These are phyloP conservation scores for Ceratitis capitata DNA, from an alignment of 1,140 invertebrate species.

Conservation along the genomic window DNA sequence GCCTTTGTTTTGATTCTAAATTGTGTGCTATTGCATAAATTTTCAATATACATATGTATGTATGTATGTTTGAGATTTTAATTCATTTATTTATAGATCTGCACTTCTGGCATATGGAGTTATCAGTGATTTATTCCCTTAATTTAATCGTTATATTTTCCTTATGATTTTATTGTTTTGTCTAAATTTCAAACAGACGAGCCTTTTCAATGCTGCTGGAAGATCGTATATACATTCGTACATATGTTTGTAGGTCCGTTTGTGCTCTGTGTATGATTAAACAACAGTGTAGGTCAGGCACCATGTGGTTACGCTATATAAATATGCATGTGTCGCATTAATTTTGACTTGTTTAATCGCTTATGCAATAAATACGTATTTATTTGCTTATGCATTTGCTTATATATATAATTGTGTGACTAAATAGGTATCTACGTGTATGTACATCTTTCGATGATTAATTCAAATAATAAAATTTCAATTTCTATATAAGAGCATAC, in stretches of 20 bases:
- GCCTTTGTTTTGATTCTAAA: not conserved
- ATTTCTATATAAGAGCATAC: no score
- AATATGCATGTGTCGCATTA: not conserved
- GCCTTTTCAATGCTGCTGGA: not conserved
- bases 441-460: no score
- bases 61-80: not conserved
- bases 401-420: not conserved
- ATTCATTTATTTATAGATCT: not conserved
- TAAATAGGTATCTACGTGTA: no score
- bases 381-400: not conserved
- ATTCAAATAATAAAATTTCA: no score
- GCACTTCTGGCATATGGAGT: not conserved
- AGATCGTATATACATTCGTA: not conserved
- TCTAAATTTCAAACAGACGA: not conserved
- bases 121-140: not conserved
- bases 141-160: not conserved
- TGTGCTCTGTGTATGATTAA: not conserved
- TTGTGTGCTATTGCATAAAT: not conserved
- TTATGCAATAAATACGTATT: not conserved
- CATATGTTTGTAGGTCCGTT: not conserved
- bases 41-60: not conserved
- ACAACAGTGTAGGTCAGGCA: constrained; percentile 10
- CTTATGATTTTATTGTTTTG: no score
- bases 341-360: not conserved
- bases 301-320: not conserved